Evolutionary conservation across 2,797 vertebrate species (phyloP).

Genomic region (Leptatherina wallacei): DNA sequence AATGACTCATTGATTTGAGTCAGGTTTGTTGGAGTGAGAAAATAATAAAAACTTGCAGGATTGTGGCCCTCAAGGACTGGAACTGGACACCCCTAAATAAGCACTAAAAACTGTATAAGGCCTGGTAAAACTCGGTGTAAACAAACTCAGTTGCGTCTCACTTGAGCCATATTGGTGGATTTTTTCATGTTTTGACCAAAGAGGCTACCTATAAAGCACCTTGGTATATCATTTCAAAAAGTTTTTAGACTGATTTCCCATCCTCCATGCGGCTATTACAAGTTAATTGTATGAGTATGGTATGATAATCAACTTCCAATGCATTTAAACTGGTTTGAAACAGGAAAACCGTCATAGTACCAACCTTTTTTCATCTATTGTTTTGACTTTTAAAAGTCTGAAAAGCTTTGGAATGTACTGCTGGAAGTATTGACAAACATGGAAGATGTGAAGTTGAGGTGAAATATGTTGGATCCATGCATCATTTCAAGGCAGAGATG

Average conservation of each 20-base stretch:
- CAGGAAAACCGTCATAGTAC: conserved; percentile 15
- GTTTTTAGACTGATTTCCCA: conserved; percentile 18
- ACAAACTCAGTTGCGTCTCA: conserved; percentile 11
- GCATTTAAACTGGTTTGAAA: conserved; percentile 33
- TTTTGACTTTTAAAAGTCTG: not conserved
- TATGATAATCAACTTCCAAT: conserved; percentile 13
- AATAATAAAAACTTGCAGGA: too few relatives aligned
- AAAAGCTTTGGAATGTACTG: conserved; percentile 5
- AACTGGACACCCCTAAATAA: too few relatives aligned
- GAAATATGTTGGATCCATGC: conserved; percentile 3
- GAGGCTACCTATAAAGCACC: not conserved
- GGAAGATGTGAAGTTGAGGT: conserved; percentile 5
- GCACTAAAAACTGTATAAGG: conserved; percentile 27
- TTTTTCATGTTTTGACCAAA: conserved; percentile 34
- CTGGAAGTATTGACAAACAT: not conserved
- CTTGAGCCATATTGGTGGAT: conserved; percentile 8
- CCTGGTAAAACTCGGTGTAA: conserved; percentile 38
- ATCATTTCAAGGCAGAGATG: not conserved
- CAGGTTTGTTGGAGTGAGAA: too few relatives aligned
- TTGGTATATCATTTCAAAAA: not conserved
- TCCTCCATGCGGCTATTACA: not conserved
- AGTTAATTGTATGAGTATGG: not conserved
- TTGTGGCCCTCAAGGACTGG: too few relatives aligned
- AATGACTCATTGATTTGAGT: too few relatives aligned
- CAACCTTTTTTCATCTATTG: not conserved